A percentile compares a stretch with the other conserved stretches of the same genome.
These are phyloP conservation scores for Drosophila villosipedis DNA, from an alignment of 2,888 invertebrate species.

Conservation along the genomic window DNA sequence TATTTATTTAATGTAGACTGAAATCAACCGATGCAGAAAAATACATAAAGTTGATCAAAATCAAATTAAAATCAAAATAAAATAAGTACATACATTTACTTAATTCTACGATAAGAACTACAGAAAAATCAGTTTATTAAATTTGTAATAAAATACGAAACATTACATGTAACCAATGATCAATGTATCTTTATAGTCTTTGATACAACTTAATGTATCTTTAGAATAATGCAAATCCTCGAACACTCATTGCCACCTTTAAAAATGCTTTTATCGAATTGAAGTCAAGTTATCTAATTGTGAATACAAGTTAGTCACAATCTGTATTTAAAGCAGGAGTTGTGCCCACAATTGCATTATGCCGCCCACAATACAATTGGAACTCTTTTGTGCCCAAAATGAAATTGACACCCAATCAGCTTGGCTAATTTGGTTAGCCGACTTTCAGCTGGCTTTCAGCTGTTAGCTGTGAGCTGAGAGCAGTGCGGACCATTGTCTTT, in stretches of 20 bases:
- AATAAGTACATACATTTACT: neutral
- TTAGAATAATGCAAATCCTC: neutral
- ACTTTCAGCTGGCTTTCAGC: slow-evolving; percentile 19
- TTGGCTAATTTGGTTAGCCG: slow-evolving; percentile 63
- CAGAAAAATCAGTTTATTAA: neutral
- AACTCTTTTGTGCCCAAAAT: slow-evolving; percentile 41
- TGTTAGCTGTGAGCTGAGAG: slow-evolving; percentile 1
- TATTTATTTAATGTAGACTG: neutral
- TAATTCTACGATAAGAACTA: neutral
- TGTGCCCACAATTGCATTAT: slow-evolving; percentile 24
- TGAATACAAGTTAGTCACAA: neutral
- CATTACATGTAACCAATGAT: neutral
- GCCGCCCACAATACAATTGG: slow-evolving; percentile 6
- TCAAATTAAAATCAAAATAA: neutral
- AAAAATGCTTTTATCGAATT: neutral
- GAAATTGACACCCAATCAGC: slow-evolving; percentile 55
- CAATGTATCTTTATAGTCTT: neutral
- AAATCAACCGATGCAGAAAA: neutral
- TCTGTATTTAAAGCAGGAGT: neutral
- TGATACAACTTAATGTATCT: neutral
- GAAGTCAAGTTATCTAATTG: neutral
- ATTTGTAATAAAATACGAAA: neutral
- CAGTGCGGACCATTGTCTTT: slow-evolving; percentile 65
- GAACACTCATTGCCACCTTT: neutral
- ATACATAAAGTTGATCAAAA: neutral